Percentiles rank a stretch among this genome's conserved stretches.
Conservation (phyloP, 53 echinoderm and acorn worm genomes). For the Astropecten irregularis region DNA sequence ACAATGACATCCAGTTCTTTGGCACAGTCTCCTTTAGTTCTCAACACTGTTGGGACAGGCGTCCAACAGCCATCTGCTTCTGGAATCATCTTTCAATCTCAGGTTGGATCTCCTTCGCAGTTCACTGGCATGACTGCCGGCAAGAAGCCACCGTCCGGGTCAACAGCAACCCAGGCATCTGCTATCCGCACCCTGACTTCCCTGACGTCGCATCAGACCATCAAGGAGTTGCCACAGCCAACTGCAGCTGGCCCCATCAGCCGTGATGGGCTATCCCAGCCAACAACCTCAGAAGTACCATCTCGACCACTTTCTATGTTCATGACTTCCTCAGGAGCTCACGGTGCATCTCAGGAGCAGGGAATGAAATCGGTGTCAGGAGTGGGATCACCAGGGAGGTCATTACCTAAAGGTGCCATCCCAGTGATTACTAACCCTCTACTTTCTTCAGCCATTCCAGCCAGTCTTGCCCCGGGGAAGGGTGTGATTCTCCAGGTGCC, state of each 20-base stretch:
- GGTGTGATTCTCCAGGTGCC: constrained; percentile 91
- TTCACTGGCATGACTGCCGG: neutral
- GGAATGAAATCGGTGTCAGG: constrained; percentile 33
- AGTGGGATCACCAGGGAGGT: constrained; percentile 18
- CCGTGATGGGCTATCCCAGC: neutral
- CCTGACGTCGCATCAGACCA: neutral
- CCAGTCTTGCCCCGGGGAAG: constrained; percentile 58
- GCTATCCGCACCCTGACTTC: constrained; percentile 43
- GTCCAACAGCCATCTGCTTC: constrained; percentile 32
- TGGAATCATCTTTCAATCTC: constrained; percentile 18
- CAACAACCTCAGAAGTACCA: constrained; percentile 1
- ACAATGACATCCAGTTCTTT: neutral
- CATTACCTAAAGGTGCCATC: constrained; percentile 54
- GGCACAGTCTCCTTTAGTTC: neutral
- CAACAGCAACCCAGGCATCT: constrained; percentile 12
- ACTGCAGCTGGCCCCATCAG: no score
- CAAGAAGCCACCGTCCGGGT: neutral
- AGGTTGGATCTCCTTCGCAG: neutral
- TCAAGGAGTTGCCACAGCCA: neutral
- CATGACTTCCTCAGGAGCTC: constrained; percentile 23
- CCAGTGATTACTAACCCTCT: constrained; percentile 62
- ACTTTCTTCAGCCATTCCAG: constrained; percentile 49
- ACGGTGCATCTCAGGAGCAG: neutral
- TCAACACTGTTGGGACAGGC: neutral
- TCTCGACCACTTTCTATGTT: constrained; percentile 59